These are phyloP conservation scores for Hybognathus amarus DNA, from an alignment of 2,797 vertebrate genomes.

Conservation along the genomic window DNA sequence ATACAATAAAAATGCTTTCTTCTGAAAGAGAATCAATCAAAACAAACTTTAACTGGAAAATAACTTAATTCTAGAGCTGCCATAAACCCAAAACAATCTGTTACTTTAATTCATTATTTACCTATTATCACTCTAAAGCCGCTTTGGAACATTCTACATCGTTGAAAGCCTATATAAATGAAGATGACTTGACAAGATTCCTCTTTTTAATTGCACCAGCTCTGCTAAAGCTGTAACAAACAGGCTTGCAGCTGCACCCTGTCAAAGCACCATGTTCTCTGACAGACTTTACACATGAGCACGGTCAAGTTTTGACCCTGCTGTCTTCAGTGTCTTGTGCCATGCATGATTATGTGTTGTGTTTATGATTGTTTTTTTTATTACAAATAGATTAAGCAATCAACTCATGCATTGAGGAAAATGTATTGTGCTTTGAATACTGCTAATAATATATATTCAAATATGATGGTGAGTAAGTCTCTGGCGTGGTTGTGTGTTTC, in stretches of 20 bases:
- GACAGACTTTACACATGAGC: background rate
- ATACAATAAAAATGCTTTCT: too few relatives aligned
- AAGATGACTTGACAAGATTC: background rate
- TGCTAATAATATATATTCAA: background rate
- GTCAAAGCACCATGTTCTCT: background rate
- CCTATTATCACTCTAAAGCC: too few relatives aligned
- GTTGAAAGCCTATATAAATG: too few relatives aligned
- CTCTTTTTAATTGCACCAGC: background rate
- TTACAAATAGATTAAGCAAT: background rate
- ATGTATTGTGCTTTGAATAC: background rate
- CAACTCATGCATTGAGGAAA: background rate
- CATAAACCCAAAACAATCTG: too few relatives aligned
- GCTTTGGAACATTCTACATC: too few relatives aligned
- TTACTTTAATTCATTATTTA: too few relatives aligned
- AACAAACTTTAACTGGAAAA: too few relatives aligned
- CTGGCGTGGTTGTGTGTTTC: slow-evolving; percentile 25
- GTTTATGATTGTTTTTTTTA: background rate
- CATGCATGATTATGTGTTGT: background rate
- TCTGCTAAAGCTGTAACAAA: background rate
- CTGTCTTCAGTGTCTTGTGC: background rate
- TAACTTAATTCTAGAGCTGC: too few relatives aligned
- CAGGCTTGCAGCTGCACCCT: background rate
- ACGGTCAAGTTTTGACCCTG: slow-evolving; percentile 6
- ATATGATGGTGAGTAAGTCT: background rate
- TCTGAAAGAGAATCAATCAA: too few relatives aligned